Percentiles rank a stretch among this genome's conserved stretches.
These are phyloP conservation scores for Camelus bactrianus DNA, from an alignment of 2,113 vertebrate species.

Conservation along the genomic window DNA sequence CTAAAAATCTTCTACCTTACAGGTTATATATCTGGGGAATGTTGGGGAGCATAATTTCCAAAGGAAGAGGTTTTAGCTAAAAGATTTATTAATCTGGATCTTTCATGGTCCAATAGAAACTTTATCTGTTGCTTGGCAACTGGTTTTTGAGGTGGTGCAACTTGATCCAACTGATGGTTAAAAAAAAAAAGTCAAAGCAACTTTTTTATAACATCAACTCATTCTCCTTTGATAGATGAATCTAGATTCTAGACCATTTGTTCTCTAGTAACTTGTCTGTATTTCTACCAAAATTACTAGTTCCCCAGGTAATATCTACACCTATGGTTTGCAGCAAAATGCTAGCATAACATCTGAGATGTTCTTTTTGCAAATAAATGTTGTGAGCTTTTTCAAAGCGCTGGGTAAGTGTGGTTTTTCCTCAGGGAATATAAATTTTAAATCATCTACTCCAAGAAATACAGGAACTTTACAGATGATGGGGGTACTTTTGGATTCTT, in stretches of 20 bases:
- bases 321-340: constrained; percentile 28
- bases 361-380: constrained; percentile 34
- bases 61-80: constrained; percentile 60
- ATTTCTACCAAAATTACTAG: constrained; percentile 28
- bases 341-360: constrained; percentile 33
- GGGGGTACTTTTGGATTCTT: not conserved
- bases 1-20: constrained; percentile 53
- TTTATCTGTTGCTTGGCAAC: constrained; percentile 76
- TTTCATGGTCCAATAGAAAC: constrained; percentile 64
- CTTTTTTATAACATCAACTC: constrained; percentile 48
- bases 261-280: constrained; percentile 38
- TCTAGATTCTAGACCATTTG: constrained; percentile 49
- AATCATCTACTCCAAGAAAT: not conserved
- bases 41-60: constrained; percentile 34
- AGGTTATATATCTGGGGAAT: constrained; percentile 43
- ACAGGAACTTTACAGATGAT: not conserved
- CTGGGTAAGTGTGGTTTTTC: not conserved
- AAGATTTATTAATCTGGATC: constrained; percentile 71
- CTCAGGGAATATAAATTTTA: not conserved
- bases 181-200: constrained; percentile 15
- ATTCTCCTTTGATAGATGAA: constrained; percentile 46
- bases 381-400: not conserved
- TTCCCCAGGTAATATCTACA: constrained; percentile 19
- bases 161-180: constrained; percentile 49
- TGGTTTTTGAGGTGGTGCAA: constrained; percentile 51